phyloP scores from a whole-genome alignment of 2,113 vertebrate genomes.

The Gila orcuttii region DNA sequence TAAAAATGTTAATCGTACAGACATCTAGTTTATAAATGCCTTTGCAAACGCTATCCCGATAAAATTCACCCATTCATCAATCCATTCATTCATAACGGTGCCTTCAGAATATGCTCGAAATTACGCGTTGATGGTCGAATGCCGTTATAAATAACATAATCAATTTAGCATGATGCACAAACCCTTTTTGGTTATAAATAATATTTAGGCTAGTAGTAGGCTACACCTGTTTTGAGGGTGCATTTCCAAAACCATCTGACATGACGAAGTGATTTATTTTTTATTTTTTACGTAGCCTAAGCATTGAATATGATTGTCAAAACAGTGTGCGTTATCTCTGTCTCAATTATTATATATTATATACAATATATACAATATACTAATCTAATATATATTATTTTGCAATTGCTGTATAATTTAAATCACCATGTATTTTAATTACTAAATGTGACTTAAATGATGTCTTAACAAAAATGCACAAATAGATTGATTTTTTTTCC shows the following conservation, averaged over 20 bases:
- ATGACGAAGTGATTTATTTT: neutral
- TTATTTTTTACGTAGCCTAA: neutral
- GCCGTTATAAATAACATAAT: neutral
- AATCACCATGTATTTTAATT: neutral
- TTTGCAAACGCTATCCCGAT: neutral
- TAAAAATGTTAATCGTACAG: neutral
- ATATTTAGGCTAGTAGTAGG: neutral
- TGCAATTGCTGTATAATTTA: neutral
- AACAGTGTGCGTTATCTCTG: neutral
- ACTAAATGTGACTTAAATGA: neutral
- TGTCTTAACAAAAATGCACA: neutral
- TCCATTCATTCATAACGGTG: constrained; percentile 1
- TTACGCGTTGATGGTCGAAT: neutral
- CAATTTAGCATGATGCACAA: neutral
- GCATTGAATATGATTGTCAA: neutral
- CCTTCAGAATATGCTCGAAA: neutral
- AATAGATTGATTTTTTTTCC: neutral
- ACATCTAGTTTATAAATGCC: neutral
- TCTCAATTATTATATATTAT: neutral
- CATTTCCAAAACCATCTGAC: neutral
- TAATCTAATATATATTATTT: neutral
- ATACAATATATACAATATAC: neutral
- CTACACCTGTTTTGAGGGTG: constrained; percentile 1
- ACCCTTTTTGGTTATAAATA: neutral
- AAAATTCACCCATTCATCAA: neutral